phyloP scores from a whole-genome alignment of 2,797 vertebrate genomes.

The Myotis myotis region DNA sequence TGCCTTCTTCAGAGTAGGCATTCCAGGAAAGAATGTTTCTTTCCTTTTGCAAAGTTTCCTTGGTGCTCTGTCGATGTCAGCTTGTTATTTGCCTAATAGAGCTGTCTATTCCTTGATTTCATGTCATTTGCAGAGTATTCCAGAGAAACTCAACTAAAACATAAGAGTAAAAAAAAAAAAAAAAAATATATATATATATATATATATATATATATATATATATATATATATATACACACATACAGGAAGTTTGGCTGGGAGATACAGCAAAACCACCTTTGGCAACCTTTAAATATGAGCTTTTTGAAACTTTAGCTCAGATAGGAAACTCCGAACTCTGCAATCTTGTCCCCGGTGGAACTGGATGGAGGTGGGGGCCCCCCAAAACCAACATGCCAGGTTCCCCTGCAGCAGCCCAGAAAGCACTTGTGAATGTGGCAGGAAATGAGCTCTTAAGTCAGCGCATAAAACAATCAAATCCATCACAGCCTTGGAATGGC shows the following conservation, averaged over 20 bases:
- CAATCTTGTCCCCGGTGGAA: constrained; percentile 43
- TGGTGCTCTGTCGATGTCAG: neutral
- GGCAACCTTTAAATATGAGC: constrained; percentile 39
- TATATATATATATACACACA: too few species aligned
- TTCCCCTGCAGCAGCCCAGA: constrained; percentile 83
- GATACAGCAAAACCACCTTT: constrained; percentile 26
- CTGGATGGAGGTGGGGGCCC: constrained; percentile 50
- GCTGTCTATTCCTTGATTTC: neutral
- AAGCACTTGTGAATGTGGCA: constrained; percentile 88
- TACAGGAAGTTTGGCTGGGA: neutral
- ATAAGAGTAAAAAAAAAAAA: too few species aligned
- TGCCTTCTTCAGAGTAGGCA: neutral
- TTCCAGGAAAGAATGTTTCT: neutral
- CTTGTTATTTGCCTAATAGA: neutral
- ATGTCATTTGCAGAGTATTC: constrained; percentile 30
- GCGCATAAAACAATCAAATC: constrained; percentile 90
- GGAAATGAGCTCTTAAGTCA: constrained; percentile 90
- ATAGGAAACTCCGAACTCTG: neutral
- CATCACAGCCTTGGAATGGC: constrained; percentile 87
- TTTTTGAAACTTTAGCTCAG: constrained; percentile 29
- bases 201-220: too few species aligned
- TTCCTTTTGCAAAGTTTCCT: neutral
- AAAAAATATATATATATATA: neutral
- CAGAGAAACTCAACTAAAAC: constrained; percentile 15
- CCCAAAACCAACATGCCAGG: constrained; percentile 69